A percentile compares a stretch with the other conserved stretches of the same genome.
Evolutionary conservation across 2,797 vertebrate species (phyloP).

Genomic region (Amblyopsis hoosieri): DNA sequence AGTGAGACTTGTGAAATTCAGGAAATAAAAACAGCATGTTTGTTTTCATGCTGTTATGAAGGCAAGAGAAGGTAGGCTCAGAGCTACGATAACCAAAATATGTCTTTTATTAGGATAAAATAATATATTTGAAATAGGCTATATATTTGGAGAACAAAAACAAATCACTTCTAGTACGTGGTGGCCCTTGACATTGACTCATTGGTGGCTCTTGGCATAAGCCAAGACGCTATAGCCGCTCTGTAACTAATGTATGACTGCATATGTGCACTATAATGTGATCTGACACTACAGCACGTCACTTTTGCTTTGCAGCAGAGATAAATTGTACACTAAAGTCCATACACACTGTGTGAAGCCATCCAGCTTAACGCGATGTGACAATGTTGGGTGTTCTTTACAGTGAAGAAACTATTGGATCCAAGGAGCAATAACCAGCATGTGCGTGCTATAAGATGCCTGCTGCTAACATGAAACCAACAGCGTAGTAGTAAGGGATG

Average conservation of each 20-base stretch:
- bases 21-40: too few relatives aligned
- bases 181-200: too few relatives aligned
- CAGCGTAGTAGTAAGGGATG: constrained; percentile 29
- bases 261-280: constrained; percentile 44
- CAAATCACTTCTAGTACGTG: too few relatives aligned
- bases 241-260: constrained; percentile 58
- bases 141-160: too few relatives aligned
- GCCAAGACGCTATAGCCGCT: constrained; percentile 24
- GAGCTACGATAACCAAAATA: too few relatives aligned
- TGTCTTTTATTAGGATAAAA: too few relatives aligned
- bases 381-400: constrained; percentile 48
- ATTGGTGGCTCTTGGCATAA: background rate
- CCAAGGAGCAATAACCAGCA: constrained; percentile 44
- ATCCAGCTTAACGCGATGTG: constrained; percentile 54
- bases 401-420: constrained; percentile 37
- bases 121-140: too few relatives aligned
- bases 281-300: constrained; percentile 54
- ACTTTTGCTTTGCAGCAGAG: constrained; percentile 42
- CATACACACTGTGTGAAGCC: constrained; percentile 42
- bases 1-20: too few relatives aligned
- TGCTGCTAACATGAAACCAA: constrained; percentile 57
- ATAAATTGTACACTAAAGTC: constrained; percentile 42
- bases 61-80: too few relatives aligned
- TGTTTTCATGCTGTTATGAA: too few relatives aligned
- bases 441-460: constrained; percentile 56